Conservation (phyloP, 2,113 vertebrate genomes). For the Sturnira hondurensis region DNA sequence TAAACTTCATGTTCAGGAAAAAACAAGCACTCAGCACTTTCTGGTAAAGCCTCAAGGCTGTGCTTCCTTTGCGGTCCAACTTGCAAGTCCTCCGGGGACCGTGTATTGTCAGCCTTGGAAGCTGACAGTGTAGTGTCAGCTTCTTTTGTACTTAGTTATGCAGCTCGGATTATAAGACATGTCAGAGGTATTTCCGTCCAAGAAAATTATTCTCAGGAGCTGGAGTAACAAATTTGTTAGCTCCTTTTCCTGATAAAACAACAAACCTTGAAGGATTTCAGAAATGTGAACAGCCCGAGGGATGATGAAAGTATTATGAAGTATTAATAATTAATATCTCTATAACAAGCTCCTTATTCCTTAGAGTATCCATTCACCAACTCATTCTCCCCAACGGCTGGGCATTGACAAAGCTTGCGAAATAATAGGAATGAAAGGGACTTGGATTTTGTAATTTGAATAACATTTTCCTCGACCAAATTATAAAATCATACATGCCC, state of each 20-base stretch:
- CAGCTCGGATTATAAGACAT: background rate
- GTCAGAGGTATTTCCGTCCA: background rate
- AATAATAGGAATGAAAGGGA: slow-evolving; percentile 22
- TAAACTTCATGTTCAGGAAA: background rate
- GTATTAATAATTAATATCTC: background rate
- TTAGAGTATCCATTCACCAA: background rate
- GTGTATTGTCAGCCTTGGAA: background rate
- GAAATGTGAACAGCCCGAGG: background rate
- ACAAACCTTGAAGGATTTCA: background rate
- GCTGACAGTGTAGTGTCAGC: background rate
- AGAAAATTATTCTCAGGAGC: background rate
- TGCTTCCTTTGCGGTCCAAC: background rate
- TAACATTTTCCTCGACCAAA: background rate
- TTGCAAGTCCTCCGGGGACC: background rate
- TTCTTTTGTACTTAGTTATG: background rate
- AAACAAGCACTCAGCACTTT: background rate
- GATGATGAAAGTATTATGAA: background rate
- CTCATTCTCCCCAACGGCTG: background rate
- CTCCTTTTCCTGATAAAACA: background rate
- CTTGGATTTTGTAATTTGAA: slow-evolving; percentile 3
- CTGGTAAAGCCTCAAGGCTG: background rate
- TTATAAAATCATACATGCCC: background rate
- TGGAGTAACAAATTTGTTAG: background rate
- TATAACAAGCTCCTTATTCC: background rate
- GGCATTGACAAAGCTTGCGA: background rate